Base-by-base conservation (phyloP, 2,113 vertebrate species). In the Cacatua alba region DNA sequence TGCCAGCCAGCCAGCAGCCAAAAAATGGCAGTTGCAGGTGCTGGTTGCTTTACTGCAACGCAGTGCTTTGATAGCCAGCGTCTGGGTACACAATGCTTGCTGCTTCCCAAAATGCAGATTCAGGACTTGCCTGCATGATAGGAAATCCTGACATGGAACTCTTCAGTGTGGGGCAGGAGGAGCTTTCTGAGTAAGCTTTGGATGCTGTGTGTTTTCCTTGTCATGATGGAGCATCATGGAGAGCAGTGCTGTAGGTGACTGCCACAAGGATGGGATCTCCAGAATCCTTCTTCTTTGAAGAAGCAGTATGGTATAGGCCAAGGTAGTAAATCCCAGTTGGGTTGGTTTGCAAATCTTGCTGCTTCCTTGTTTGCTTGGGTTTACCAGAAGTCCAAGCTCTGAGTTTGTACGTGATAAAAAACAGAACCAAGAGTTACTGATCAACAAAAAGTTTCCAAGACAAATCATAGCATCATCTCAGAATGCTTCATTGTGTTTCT, bases 331-430 rank as follows among this genome's bases (percentile, higher is more conserved):
- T 92, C 60, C 63, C 51, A 64, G 72, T 39, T 94, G 84, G 37
- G 44, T 33, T 53, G 39, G 46, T 95, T 69, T 85, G 65, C 84
- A 85, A 77, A 55, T 75, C 39, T 59, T 75, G 21, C 48, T 91
- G 39, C 78, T 93, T 92, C 65, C 69, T 90, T 90, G 25, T 84
- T 91, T 91, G 11, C 86, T 82, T 91, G 55, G 20, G 57, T 86
- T 77, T 64, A 35, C 1, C 6, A 74, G 68, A 86, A 88, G 9
- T 37, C 80, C 37, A 48, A 88, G 41, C 24, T 60, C 51, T 10
- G n/a, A 67, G 24, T 44, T 52, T 86, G 19, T 69, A 49, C 72
- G 21, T 24, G 76, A 43, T 64, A 62, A 77, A 62, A 88, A 82
- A 43, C 18, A 65, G 43, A 92, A 60, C 12, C 35, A 71, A 23